Evolutionary conservation across 2,888 invertebrate species (phyloP).

Genomic region (Megalurothrips usitatus): DNA sequence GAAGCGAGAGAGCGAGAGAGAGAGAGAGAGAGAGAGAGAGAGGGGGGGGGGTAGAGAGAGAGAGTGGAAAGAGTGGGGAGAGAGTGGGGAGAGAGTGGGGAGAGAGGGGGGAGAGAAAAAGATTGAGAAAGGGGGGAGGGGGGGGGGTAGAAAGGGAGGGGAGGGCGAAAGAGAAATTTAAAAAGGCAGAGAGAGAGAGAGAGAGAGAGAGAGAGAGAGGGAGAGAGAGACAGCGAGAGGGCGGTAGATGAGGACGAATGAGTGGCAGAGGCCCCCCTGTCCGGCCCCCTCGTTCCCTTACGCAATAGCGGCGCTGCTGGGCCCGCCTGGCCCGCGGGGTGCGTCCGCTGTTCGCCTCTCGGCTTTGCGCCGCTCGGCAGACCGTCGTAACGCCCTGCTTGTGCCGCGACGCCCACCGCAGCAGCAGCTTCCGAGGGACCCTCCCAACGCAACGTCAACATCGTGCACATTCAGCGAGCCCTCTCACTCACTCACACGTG

Average conservation of each 20-base stretch:
- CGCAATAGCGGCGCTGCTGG: too few relatives aligned
- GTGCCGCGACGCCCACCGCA: too few relatives aligned
- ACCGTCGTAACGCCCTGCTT: not conserved
- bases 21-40: not conserved
- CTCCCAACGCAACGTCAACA: too few relatives aligned
- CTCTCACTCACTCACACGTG: too few relatives aligned
- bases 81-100: not conserved
- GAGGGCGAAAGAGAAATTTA: not conserved
- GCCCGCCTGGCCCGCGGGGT: too few relatives aligned
- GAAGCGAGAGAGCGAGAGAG: not conserved
- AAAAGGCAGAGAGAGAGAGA: not conserved
- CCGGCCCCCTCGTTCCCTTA: too few relatives aligned
- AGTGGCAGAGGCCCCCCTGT: not conserved
- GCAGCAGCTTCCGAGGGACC: too few relatives aligned
- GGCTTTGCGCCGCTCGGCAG: not conserved
- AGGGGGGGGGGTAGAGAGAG: not conserved
- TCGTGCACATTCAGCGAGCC: too few relatives aligned
- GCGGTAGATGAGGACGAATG: not conserved
- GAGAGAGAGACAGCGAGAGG: not conserved
- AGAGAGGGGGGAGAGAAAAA: not conserved
- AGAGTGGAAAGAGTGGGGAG: not conserved
- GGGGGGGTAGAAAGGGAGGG: not conserved
- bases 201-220: not conserved
- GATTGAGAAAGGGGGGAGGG: not conserved
- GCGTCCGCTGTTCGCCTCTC: too few relatives aligned